Percentiles rank a stretch among this genome's conserved stretches.
phyloP scores from a whole-genome alignment of 2,888 invertebrate species.

The Hoplodrina blanda region DNA sequence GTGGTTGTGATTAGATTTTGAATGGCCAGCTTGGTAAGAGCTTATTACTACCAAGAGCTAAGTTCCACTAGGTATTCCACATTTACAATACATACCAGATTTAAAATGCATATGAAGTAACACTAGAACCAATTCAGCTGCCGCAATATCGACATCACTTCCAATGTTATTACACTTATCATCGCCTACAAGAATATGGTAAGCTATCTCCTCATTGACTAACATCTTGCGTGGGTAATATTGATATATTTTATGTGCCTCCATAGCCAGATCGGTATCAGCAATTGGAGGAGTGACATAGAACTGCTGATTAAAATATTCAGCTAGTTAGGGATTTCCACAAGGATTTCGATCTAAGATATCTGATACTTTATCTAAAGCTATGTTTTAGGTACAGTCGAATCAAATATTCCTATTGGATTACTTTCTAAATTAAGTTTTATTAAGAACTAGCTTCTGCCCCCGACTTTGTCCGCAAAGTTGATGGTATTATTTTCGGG shows the following conservation, averaged over 20 bases:
- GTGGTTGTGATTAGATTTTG: too few species aligned
- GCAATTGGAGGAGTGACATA: slow-evolving; percentile 34
- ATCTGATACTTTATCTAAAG: slow-evolving; percentile 24
- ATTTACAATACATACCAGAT: not conserved
- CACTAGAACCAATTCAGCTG: not conserved
- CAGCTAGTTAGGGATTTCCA: slow-evolving; percentile 40
- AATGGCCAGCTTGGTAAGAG: too few species aligned
- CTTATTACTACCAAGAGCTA: not conserved
- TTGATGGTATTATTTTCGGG: too few species aligned
- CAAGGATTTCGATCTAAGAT: slow-evolving; percentile 24
- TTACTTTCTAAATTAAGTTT: not conserved
- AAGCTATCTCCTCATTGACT: slow-evolving; percentile 26
- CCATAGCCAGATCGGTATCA: slow-evolving; percentile 27
- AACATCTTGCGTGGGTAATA: slow-evolving; percentile 36
- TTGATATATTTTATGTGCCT: slow-evolving; percentile 36
- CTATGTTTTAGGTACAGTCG: slow-evolving; percentile 2
- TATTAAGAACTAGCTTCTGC: too few species aligned
- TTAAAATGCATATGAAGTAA: not conserved
- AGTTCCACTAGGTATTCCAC: not conserved
- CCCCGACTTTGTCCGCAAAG: too few species aligned
- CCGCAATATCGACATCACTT: slow-evolving; percentile 1
- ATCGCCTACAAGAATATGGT: slow-evolving; percentile 30
- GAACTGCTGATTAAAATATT: slow-evolving; percentile 33
- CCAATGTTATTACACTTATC: slow-evolving; percentile 4
- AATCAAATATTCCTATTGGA: not conserved